phyloP scores from a whole-genome alignment of 2,888 invertebrate species.

The Cheilosia variabilis region DNA sequence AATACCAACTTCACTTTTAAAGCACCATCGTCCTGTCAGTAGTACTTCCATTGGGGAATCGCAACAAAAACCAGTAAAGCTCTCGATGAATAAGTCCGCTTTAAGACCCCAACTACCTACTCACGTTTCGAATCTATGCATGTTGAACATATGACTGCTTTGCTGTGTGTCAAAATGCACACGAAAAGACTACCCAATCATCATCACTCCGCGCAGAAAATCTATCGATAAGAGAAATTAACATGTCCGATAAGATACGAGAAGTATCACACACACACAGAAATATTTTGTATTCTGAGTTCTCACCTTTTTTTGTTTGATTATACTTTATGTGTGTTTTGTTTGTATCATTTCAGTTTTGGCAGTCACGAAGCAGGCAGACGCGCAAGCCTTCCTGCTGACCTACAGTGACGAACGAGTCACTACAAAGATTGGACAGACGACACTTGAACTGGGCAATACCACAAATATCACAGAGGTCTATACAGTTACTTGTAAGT shows the following conservation, averaged over 20 bases:
- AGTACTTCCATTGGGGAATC: neutral
- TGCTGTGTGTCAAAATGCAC: constrained; percentile 2
- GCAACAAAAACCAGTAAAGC: neutral
- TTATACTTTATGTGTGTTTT: constrained; percentile 21
- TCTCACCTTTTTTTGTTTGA: constrained; percentile 38
- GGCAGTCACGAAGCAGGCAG: constrained; percentile 78
- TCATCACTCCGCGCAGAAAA: constrained; percentile 1
- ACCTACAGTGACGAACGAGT: constrained; percentile 61
- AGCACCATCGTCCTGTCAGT: constrained; percentile 1
- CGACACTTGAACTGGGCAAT: constrained; percentile 29
- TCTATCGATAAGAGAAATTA: constrained; percentile 25
- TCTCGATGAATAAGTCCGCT: constrained; percentile 21
- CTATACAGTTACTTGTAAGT: constrained; percentile 55
- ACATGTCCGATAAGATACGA: constrained; percentile 40
- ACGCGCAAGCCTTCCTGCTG: constrained; percentile 77
- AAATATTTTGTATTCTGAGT: neutral
- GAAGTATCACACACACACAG: constrained; percentile 16
- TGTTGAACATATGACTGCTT: constrained; percentile 33
- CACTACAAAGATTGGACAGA: constrained; percentile 44
- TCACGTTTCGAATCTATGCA: neutral
- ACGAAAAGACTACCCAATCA: constrained; percentile 12
- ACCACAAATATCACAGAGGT: constrained; percentile 59
- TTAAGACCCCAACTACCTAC: neutral
- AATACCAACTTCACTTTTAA: constrained; percentile 13
- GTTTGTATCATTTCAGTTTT: constrained; percentile 80